Base-by-base conservation (phyloP, 2,888 invertebrate species). In the Campoletis raptor region DNA sequence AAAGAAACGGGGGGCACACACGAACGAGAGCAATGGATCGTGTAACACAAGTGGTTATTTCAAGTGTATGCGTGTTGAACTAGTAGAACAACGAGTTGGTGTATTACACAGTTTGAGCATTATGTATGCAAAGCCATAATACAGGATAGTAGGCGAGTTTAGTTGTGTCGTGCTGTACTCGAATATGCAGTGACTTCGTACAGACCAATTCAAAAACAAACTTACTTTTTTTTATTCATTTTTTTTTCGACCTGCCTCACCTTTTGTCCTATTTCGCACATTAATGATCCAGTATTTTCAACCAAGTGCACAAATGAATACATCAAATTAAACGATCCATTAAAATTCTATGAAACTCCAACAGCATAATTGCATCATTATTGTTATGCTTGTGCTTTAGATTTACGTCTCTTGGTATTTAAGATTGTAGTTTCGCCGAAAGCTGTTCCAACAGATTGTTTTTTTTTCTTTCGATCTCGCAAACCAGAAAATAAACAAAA, bases 71-170 rank as follows among this genome's bases (percentile, higher is more conserved):
- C 42, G 42, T 21, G 21, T 76, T 77, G n/a, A n/a, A 66, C 48
- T 66, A 12, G 45, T 48, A 48, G 48, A 66, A 66, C 45, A 77
- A 37, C 36, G 48, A 45, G 48, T 77, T n/a, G 77, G 45, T 77
- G 77, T 45, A 66, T 66, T 77, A 77, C 42, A 42, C 42, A 45
- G 73, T n/a, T 66, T 30, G 40, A 45, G 66, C 66, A 77, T 77
- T 77, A 77, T 66, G 77, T 77, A 77, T 77, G 77, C 77, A 77
- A 48, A 66, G 48, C 77, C 77, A 77, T 77, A 77, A 66, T 77
- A 77, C 64, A 66, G 48, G 76, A 45, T 61, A 76, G 64, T 61
- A 76, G 76, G 76, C 61, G 76, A 76, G 64, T 21, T 40, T 61
- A 61, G 61, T 61, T 61, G 12, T 61, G 61, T 61, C 61, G 61